Percentiles rank a stretch among this genome's conserved stretches.
Evolutionary conservation across 2,888 invertebrate species (phyloP).

Genomic region (Scrobipalpa costella): DNA sequence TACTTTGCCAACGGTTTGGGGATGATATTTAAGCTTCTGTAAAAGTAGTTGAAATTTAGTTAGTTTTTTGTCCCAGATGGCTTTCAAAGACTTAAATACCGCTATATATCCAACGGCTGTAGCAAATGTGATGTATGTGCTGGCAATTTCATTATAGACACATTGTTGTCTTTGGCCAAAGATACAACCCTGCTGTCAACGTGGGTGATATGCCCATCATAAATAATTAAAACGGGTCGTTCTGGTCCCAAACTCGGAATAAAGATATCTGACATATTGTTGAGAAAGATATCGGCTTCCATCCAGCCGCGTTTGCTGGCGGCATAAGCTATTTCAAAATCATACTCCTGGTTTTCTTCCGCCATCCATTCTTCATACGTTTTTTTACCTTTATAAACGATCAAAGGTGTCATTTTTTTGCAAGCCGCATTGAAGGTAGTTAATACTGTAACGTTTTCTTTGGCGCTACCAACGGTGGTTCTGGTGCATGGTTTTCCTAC

Average conservation of each 20-base stretch:
- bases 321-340: conserved; percentile 30
- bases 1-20: neutral
- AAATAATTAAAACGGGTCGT: conserved; percentile 9
- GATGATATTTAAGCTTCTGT: conserved; percentile 13
- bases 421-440: conserved; percentile 36
- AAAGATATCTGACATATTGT: conserved; percentile 4
- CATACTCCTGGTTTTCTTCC: conserved; percentile 11
- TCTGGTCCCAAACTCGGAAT: conserved; percentile 16
- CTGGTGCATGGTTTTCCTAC: neutral
- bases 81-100: conserved; percentile 36
- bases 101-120: conserved; percentile 34
- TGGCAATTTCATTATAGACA: conserved; percentile 34
- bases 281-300: conserved; percentile 18
- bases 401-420: conserved; percentile 34
- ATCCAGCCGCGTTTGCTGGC: conserved; percentile 27
- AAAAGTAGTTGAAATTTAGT: conserved; percentile 26
- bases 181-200: conserved; percentile 23
- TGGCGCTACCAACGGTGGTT: neutral
- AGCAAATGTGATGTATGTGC: conserved; percentile 35
- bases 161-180: conserved; percentile 17
- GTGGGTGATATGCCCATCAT: conserved; percentile 29
- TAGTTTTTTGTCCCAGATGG: conserved; percentile 33
- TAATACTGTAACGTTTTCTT: conserved; percentile 31
- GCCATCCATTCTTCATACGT: conserved; percentile 32
- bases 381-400: conserved; percentile 37